Evolutionary conservation across 1,140 invertebrate genomes (phyloP), one percentile per base, ranked within the genome.

Genomic region (Rhynchophorus ferrugineus): DNA sequence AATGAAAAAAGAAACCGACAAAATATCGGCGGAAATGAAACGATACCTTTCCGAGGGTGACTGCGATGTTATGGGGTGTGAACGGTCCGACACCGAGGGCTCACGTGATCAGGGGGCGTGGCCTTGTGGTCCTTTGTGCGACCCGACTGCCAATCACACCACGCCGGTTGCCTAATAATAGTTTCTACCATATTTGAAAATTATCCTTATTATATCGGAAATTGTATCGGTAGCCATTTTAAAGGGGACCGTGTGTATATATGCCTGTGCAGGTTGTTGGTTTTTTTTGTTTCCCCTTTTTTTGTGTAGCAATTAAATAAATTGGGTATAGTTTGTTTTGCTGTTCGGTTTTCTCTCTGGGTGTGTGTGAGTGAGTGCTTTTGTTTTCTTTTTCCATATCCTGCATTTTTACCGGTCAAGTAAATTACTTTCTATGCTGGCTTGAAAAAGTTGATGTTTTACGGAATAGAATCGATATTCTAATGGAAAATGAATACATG

Each of bases 101-200:
- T 50, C 49, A 50, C 49, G 41, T 50, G 49, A 50, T 33, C 52
- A 33, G 55, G 54, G 44, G 60, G 60, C 52, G 57, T 57, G 21
- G 54, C 57, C 37, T 37, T 21, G 14, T 24, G 55, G 49, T 50
- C 49, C 49, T 50, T 50, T 50, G 49, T 51, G 49, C 54, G 44
- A 42, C 22, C 18, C 39, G 50, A 35, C 61, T 56, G 45, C 62
- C 62, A 64, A 64, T 64, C 57, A 45, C 51, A 54, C 45, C 49
- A 61, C 43, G 43, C 57, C 35, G 41, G 57, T 49, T 48, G 54
- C 59, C 37, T 64, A 62, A 64, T 63, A 61, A 63, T 61, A 64
- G 57, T 57, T 52, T 59, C 63, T 54, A 63, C 63, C 63, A 65
- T 65, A 65, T 65, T 65, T 65, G 63, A 65, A 65, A 65, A 65